phyloP scores from a whole-genome alignment of 1,140 invertebrate species.

The Harpegnathos saltator region DNA sequence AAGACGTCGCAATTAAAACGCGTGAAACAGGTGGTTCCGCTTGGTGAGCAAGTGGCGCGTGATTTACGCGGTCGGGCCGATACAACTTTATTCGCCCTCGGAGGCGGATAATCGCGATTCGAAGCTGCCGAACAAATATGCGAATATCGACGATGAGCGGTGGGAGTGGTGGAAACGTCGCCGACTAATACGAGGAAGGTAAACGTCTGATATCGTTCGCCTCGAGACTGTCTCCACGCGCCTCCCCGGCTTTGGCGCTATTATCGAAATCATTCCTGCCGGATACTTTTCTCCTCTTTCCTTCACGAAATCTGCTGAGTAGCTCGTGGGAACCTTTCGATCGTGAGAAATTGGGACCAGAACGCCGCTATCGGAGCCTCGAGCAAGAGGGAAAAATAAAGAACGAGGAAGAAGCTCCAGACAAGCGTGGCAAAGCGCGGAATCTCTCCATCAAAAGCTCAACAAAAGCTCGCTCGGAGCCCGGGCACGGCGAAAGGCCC shows the following conservation, averaged over 20 bases:
- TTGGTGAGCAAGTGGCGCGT: neutral
- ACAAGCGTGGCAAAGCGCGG: slow-evolving; percentile 74
- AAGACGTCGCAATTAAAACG: too few relatives aligned
- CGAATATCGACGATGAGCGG: neutral
- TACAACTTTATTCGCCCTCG: neutral
- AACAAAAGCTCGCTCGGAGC: slow-evolving; percentile 72
- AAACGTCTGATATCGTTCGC: slow-evolving; percentile 43
- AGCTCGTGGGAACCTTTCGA: slow-evolving; percentile 61
- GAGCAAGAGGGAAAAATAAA: slow-evolving; percentile 40
- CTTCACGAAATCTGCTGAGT: slow-evolving; percentile 64
- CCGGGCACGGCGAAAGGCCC: slow-evolving; percentile 59
- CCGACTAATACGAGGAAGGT: slow-evolving; percentile 31
- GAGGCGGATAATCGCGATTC: slow-evolving; percentile 33
- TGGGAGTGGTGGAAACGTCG: neutral
- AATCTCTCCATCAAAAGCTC: slow-evolving; percentile 76
- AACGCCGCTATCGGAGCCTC: slow-evolving; percentile 59
- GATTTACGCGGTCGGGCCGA: neutral
- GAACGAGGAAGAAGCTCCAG: slow-evolving; percentile 63
- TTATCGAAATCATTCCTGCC: slow-evolving; percentile 50
- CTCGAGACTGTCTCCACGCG: slow-evolving; percentile 11
- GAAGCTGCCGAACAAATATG: slow-evolving; percentile 12
- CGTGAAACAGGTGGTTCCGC: neutral
- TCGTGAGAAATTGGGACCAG: slow-evolving; percentile 69
- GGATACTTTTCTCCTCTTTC: slow-evolving; percentile 46
- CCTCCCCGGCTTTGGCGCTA: slow-evolving; percentile 41